Conservation (phyloP, 2,797 vertebrate genomes). For the Ibycter americanus region DNA sequence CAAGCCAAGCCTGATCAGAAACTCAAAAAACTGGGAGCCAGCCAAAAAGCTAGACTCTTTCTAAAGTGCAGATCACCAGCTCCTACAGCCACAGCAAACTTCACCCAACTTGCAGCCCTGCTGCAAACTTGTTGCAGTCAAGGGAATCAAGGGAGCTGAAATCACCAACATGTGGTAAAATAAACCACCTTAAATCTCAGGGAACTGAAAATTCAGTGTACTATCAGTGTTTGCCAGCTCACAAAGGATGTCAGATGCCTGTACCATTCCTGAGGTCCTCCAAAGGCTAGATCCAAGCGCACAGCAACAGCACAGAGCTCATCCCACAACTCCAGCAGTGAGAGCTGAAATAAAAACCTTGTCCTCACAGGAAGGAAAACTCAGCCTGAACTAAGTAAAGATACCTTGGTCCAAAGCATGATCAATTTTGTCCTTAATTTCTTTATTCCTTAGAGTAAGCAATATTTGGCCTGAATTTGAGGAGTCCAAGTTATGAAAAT, state of each 20-base stretch:
- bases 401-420: neutral
- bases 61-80: neutral
- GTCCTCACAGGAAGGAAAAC: neutral
- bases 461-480: neutral
- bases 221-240: neutral
- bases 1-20: neutral
- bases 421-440: neutral
- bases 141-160: neutral
- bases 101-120: neutral
- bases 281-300: neutral
- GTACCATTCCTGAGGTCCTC: rapidly evolving
- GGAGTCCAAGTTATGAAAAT: neutral
- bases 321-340: rapidly evolving
- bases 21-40: neutral
- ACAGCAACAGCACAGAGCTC: neutral
- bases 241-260: neutral
- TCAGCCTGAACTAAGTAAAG: neutral
- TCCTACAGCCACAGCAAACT: neutral
- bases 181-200: neutral
- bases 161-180: neutral
- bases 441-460: neutral
- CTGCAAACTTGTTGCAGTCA: neutral
- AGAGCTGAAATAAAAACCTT: neutral
- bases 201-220: neutral
- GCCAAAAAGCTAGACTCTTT: neutral